phyloP scores from a whole-genome alignment of 2,888 invertebrate genomes.

The Troides helena region DNA sequence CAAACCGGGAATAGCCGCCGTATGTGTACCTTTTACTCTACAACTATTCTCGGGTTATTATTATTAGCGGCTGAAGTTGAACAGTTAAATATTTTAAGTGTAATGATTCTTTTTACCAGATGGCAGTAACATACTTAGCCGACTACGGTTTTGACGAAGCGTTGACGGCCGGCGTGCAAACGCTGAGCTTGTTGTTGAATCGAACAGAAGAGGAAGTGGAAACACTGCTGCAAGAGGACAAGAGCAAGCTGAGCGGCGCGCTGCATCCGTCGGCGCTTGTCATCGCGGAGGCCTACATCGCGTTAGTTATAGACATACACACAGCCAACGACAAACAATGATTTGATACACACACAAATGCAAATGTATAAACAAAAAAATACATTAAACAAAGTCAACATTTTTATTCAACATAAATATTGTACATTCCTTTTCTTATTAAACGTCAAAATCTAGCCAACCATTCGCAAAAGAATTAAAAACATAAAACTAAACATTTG shows the following conservation, averaged over 20 bases:
- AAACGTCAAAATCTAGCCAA: too few relatives aligned
- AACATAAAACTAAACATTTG: background rate
- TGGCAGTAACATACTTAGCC: constrained; percentile 63
- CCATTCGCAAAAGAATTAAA: background rate
- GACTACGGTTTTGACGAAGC: constrained; percentile 72
- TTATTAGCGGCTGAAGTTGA: too few relatives aligned
- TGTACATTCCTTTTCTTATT: too few relatives aligned
- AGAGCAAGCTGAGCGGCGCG: constrained; percentile 37
- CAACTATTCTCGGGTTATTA: too few relatives aligned
- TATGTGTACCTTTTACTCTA: constrained; percentile 40
- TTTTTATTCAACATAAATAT: too few relatives aligned
- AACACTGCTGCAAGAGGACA: constrained; percentile 47
- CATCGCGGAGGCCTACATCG: constrained; percentile 58
- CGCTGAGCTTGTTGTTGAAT: constrained; percentile 61
- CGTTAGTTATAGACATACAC: constrained; percentile 51
- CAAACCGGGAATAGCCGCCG: constrained; percentile 59
- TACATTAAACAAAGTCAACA: too few relatives aligned
- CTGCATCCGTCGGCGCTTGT: constrained; percentile 61
- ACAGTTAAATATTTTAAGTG: too few relatives aligned
- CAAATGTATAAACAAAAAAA: too few relatives aligned
- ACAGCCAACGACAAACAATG: background rate
- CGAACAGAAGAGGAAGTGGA: constrained; percentile 55
- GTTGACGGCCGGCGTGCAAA: constrained; percentile 49
- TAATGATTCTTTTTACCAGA: constrained; percentile 40
- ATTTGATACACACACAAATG: too few relatives aligned